These are phyloP conservation scores for Hippocampus comes DNA, from an alignment of 2,113 vertebrate genomes.

Conservation along the genomic window DNA sequence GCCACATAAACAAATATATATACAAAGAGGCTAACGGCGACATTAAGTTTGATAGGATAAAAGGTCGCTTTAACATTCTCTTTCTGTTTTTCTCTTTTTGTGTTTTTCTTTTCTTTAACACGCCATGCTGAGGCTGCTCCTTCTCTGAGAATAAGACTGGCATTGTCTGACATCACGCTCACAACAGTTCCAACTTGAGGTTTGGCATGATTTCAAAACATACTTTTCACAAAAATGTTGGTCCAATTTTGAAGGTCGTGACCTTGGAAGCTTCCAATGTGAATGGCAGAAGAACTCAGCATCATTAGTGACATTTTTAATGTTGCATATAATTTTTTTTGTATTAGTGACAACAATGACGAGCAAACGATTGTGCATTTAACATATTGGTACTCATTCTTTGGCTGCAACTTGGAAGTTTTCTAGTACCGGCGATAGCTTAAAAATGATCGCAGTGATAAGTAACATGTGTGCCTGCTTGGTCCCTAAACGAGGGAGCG, in stretches of 20 bases:
- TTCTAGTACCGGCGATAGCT: too few relatives aligned
- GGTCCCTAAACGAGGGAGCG: conserved; percentile 24
- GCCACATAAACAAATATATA: not conserved
- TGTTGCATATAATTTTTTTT: too few relatives aligned
- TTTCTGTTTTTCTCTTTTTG: not conserved
- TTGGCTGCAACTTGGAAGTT: not conserved
- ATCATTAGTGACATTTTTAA: not conserved
- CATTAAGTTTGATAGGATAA: not conserved
- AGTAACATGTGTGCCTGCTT: conserved; percentile 16
- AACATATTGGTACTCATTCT: not conserved
- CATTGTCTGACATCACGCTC: not conserved
- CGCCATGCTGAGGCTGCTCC: not conserved
- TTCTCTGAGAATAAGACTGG: not conserved
- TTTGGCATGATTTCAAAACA: too few relatives aligned
- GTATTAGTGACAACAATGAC: not conserved
- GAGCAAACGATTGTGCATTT: not conserved
- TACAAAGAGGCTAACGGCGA: not conserved
- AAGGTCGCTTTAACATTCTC: not conserved
- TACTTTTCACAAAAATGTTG: not conserved
- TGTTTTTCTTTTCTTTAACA: not conserved
- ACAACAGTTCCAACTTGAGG: too few relatives aligned
- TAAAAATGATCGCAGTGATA: too few relatives aligned
- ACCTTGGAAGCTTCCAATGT: not conserved
- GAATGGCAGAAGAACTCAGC: not conserved
- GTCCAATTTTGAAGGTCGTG: not conserved